Evolutionary conservation across 2,888 invertebrate species (phyloP).

Genomic region (Acrobasis suavella): DNA sequence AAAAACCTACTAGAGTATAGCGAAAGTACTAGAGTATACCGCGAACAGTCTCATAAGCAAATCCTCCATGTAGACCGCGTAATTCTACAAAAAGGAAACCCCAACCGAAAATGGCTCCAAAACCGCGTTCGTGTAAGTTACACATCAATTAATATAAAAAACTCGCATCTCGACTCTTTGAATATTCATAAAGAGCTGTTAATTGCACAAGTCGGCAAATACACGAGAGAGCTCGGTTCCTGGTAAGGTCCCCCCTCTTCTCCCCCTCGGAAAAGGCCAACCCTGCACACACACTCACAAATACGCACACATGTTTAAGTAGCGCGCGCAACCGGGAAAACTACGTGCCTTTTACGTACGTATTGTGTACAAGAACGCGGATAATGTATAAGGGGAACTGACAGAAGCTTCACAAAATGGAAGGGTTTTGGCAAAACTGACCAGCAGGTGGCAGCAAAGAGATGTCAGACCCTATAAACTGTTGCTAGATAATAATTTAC

Average conservation of each 20-base stretch:
- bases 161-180: constrained; percentile 67
- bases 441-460: too few species aligned
- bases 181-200: constrained; percentile 82
- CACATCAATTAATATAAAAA: constrained; percentile 77
- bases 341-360: constrained; percentile 78
- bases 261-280: constrained; percentile 69
- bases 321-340: constrained; percentile 80
- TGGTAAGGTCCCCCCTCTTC: constrained; percentile 52
- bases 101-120: constrained; percentile 30
- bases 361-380: constrained; percentile 76
- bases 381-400: constrained; percentile 48
- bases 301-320: constrained; percentile 50
- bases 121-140: constrained; percentile 58
- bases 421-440: background rate
- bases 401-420: constrained; percentile 34
- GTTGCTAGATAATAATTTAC: too few species aligned
- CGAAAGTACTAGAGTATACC: background rate
- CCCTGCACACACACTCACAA: constrained; percentile 53
- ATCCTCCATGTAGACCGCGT: background rate
- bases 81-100: constrained; percentile 4
- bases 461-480: too few species aligned
- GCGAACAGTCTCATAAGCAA: background rate
- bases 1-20: too few species aligned
- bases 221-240: constrained; percentile 73
- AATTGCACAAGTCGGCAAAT: constrained; percentile 81